phyloP scores from a whole-genome alignment of 2,888 invertebrate genomes.

The Serrognathus titanus region DNA sequence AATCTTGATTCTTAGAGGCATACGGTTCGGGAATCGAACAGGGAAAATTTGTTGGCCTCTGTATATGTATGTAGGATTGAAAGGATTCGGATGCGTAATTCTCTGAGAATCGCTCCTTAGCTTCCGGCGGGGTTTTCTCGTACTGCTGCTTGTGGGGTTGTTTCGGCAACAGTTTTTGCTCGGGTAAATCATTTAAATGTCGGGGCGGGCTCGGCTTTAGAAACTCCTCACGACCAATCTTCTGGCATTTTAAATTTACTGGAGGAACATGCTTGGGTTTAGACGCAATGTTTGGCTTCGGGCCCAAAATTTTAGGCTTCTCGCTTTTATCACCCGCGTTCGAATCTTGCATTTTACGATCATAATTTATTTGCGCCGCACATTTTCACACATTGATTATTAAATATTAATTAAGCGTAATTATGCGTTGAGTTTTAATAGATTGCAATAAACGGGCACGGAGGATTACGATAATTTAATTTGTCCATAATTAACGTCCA shows the following conservation, averaged over 20 bases:
- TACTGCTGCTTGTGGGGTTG: background rate
- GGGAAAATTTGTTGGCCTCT: slow-evolving; percentile 18
- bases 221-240: slow-evolving; percentile 12
- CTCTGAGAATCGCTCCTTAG: background rate
- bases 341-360: slow-evolving; percentile 35
- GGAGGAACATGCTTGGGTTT: slow-evolving; percentile 50
- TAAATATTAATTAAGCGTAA: background rate
- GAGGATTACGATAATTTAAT: no score
- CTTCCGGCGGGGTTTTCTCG: background rate
- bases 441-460: background rate
- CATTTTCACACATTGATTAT: background rate
- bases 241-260: slow-evolving; percentile 38
- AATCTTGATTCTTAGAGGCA: slow-evolving; percentile 10
- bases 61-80: slow-evolving; percentile 11
- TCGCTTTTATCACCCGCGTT: slow-evolving; percentile 30
- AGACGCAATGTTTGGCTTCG: slow-evolving; percentile 45
- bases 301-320: slow-evolving; percentile 43
- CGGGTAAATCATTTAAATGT: background rate
- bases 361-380: no score
- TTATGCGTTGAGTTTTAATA: background rate
- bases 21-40: slow-evolving; percentile 10
- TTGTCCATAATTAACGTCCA: no score
- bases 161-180: no score
- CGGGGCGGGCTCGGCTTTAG: slow-evolving; percentile 11
- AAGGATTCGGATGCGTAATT: slow-evolving; percentile 8